phyloP scores from a whole-genome alignment of 2,888 invertebrate species.

The Drosophila imparisetae region DNA sequence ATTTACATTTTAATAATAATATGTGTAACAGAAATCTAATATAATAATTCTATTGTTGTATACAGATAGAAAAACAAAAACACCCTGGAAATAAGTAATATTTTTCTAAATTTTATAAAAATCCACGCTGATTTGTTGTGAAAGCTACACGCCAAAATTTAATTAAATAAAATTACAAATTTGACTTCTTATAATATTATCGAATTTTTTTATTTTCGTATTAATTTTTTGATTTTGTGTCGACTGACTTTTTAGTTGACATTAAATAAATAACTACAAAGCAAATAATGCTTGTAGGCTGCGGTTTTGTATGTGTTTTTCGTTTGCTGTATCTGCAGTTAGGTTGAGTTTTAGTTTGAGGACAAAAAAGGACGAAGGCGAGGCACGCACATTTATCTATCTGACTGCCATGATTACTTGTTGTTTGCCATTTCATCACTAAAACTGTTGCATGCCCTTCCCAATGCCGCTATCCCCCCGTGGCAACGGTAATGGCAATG shows the following conservation, averaged over 20 bases:
- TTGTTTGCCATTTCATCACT: conserved; percentile 73
- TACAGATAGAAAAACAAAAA: neutral
- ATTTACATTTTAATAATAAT: neutral
- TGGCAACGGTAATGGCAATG: conserved; percentile 50
- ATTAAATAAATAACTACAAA: neutral
- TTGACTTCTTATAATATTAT: neutral
- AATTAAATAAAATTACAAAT: neutral
- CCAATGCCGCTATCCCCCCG: neutral
- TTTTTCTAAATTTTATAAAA: neutral
- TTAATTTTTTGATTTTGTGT: neutral
- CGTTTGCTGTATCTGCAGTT: conserved; percentile 10
- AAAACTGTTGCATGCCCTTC: conserved; percentile 64
- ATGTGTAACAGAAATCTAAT: neutral
- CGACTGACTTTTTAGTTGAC: neutral
- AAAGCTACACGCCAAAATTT: neutral
- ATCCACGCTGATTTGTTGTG: neutral
- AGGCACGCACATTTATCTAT: conserved; percentile 71
- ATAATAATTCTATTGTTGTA: neutral
- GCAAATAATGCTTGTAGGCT: neutral
- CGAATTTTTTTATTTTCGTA: conserved; percentile 4
- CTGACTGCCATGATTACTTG: conserved; percentile 72
- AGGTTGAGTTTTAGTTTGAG: conserved; percentile 6
- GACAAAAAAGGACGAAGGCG: conserved; percentile 7
- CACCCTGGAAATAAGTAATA: neutral
- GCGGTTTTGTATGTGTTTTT: neutral